These are phyloP conservation scores for Euclidia mi DNA, from an alignment of 2,888 invertebrate species.

Conservation along the genomic window DNA sequence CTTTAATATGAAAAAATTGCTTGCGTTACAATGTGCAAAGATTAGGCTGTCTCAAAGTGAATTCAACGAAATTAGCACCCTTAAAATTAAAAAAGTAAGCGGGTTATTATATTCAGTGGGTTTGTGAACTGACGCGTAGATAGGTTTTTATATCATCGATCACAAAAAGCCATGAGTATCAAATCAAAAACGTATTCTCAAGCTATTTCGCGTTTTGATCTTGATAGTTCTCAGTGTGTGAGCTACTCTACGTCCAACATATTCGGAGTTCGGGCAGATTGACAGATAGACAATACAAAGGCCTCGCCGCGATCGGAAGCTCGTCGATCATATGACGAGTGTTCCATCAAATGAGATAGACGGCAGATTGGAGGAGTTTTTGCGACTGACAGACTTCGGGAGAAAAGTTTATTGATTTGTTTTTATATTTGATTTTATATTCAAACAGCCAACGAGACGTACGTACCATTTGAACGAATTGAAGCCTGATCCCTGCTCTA, in stretches of 20 bases:
- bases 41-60: neutral
- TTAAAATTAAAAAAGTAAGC: no score
- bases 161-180: neutral
- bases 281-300: conserved; percentile 74
- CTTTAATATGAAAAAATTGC: neutral
- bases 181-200: conserved; percentile 6
- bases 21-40: conserved; percentile 1
- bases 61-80: neutral
- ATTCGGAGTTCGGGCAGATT: conserved; percentile 58
- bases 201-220: conserved; percentile 13
- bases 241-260: conserved; percentile 31
- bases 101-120: no score
- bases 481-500: no score
- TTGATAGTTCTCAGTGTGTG: conserved; percentile 38
- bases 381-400: conserved; percentile 35
- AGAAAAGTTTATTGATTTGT: conserved; percentile 13
- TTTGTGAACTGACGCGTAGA: neutral
- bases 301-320: conserved; percentile 75
- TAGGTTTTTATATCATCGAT: neutral
- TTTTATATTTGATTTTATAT: neutral
- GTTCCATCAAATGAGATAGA: conserved; percentile 82
- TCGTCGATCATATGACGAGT: conserved; percentile 82
- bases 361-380: conserved; percentile 63
- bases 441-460: no score
- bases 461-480: no score